Evolutionary conservation across 2,113 vertebrate genomes (phyloP), one percentile per base, ranked within the genome.

Genomic region (Tyrannus savana): DNA sequence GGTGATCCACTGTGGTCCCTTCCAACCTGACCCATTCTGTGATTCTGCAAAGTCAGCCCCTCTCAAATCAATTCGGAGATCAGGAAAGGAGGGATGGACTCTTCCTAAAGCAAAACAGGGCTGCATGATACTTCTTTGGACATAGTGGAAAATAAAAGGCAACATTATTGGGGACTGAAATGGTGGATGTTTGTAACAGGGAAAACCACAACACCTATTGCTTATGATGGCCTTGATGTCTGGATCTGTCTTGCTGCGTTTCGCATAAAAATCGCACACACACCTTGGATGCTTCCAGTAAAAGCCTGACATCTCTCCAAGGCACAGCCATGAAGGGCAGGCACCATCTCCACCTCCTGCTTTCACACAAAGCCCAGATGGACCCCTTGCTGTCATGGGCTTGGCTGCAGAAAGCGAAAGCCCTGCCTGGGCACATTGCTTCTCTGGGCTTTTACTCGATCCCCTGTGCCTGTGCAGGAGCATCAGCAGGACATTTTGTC

Each of bases 1-100:
- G 58, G 0, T 41, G 19, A 30, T 0, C 39, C 75, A 41, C 3
- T 0, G 58, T 10, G 35, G 7, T 28, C 14, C 14, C 6, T 58
- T 27, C 50, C 67, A 66, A 0, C 37, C 59, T 66, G 31, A 11
- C 27, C 21, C 6, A 23, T 9, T 44, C 31, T 80, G 21, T 1
- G 16, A 30, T 72, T 35, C 49, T 79, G 31, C 19, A 28, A 82
- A 31, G 1, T 42, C 30, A 69, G 8, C 11, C 27, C 21, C 31
- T 69, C 71, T 62, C 7, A 9, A 1, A 63, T 49, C 4, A 3
- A 7, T 21, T 3, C 1, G 44, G 47, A 86, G 42, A 79, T 24
- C 14, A 67, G 30, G 16, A 46, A 33, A 66, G 52, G 21, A 79
- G 10, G 23, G 14, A 14, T 44, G 31, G 31, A 42, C 63, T 83